Percentiles rank a stretch among this genome's conserved stretches.
phyloP scores from a whole-genome alignment of 2,797 vertebrate species.

The Microctenopoma steveboyesi region DNA sequence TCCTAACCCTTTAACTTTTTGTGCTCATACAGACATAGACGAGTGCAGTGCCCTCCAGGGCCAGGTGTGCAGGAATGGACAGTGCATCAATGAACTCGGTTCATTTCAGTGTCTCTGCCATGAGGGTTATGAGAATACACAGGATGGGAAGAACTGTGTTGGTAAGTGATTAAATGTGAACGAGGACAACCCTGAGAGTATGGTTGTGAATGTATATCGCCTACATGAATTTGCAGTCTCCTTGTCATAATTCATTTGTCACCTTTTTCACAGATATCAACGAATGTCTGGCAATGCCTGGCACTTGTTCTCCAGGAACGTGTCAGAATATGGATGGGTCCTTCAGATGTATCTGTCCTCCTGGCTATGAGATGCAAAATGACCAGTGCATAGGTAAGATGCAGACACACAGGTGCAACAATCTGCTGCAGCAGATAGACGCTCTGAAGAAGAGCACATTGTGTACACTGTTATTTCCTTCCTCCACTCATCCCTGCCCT shows the following conservation, averaged over 20 bases:
- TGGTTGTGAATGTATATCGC: not conserved
- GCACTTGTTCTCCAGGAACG: constrained; percentile 92
- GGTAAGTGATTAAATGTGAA: constrained; percentile 77
- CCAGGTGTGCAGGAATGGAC: constrained; percentile 92
- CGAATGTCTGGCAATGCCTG: constrained; percentile 88
- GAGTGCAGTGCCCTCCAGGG: constrained; percentile 90
- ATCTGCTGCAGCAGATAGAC: constrained; percentile 19
- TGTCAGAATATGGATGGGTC: constrained; percentile 95
- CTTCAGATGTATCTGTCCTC: constrained; percentile 94
- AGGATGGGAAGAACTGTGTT: constrained; percentile 91
- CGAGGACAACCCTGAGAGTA: not conserved
- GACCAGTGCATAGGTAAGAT: constrained; percentile 91
- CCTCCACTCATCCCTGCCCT: not conserved
- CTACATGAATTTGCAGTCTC: not conserved
- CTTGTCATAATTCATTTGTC: not conserved
- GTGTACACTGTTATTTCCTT: not conserved
- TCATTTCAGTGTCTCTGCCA: constrained; percentile 95
- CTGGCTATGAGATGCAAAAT: constrained; percentile 91
- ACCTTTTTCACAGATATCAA: constrained; percentile 84
- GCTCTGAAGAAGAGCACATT: not conserved
- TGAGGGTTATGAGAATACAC: constrained; percentile 91
- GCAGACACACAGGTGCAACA: constrained; percentile 14
- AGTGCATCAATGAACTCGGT: constrained; percentile 92
- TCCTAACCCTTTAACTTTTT: constrained; percentile 19
- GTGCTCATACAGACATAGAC: constrained; percentile 85